A percentile compares a stretch with the other conserved stretches of the same genome.
Evolutionary conservation across 2,888 invertebrate genomes (phyloP).

Genomic region (Amblyjoppa fuscipennis): DNA sequence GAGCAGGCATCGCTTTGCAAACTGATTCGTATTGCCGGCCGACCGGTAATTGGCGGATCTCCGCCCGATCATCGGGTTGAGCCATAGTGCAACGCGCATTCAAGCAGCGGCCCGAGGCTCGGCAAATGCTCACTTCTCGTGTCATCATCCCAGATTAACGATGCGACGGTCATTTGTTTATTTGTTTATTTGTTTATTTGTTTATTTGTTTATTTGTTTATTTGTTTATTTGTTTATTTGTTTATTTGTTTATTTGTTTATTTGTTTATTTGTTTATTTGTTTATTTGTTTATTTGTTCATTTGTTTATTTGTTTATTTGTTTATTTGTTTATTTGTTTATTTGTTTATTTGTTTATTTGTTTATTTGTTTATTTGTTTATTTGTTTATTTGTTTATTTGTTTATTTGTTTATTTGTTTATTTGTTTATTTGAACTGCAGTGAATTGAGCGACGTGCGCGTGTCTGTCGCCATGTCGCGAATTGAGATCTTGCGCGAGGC

Average conservation of each 20-base stretch:
- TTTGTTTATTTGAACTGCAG: background rate
- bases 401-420: too few relatives aligned
- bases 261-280: too few relatives aligned
- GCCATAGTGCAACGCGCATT: constrained; percentile 4
- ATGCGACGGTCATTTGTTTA: background rate
- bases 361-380: too few relatives aligned
- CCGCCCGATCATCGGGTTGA: constrained; percentile 4
- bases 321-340: too few relatives aligned
- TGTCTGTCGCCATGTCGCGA: background rate
- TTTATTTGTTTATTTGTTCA: too few relatives aligned
- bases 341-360: too few relatives aligned
- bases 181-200: background rate
- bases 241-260: too few relatives aligned
- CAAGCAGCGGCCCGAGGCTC: background rate
- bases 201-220: background rate
- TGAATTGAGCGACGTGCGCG: background rate
- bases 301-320: too few relatives aligned
- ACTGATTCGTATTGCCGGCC: constrained; percentile 19
- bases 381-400: too few relatives aligned
- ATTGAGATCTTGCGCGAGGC: constrained; percentile 9
- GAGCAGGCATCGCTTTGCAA: constrained; percentile 1
- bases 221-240: background rate
- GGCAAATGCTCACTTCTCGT: background rate
- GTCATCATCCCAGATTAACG: constrained; percentile 8
- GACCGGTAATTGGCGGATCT: constrained; percentile 15